Evolutionary conservation across 1,140 invertebrate genomes (phyloP).

Genomic region (Megalonaias nervosa): DNA sequence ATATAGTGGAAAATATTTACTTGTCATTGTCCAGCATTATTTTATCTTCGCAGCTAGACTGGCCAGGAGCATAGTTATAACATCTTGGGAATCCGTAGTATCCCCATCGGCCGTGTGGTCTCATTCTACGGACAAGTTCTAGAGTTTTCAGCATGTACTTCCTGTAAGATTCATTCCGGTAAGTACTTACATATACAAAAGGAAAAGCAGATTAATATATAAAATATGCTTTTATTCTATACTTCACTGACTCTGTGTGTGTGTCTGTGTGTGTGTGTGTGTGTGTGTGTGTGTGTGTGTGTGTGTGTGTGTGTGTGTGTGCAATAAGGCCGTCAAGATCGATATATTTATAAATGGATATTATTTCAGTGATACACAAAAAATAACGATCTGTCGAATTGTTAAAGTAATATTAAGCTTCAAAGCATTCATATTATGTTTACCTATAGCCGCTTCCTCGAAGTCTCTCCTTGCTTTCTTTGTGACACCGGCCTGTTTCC

Average conservation of each 20-base stretch:
- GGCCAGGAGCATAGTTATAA: conserved; percentile 77
- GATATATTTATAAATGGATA: no score
- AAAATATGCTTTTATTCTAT: no score
- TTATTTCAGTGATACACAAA: no score
- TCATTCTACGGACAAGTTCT: conserved; percentile 75
- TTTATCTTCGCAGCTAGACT: conserved; percentile 16
- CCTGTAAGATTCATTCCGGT: conserved; percentile 38
- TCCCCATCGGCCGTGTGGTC: conserved; percentile 82
- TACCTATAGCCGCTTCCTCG: conserved; percentile 53
- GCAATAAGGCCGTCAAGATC: no score
- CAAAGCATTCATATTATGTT: background rate
- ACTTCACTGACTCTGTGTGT: no score
- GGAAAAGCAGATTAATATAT: no score
- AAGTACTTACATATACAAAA: no score
- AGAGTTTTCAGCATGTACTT: conserved; percentile 81
- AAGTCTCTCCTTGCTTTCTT: conserved; percentile 50
- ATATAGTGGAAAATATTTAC: conserved; percentile 10
- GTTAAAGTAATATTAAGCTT: no score
- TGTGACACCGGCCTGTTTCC: conserved; percentile 29
- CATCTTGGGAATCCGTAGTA: conserved; percentile 89
- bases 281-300: no score
- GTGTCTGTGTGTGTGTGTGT: no score
- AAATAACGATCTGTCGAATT: no score
- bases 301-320: no score
- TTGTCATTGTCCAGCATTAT: conserved; percentile 39